Percentiles rank a stretch among this genome's conserved stretches.
These are phyloP conservation scores for Nomada flava DNA, from an alignment of 2,888 invertebrate genomes.

Conservation along the genomic window DNA sequence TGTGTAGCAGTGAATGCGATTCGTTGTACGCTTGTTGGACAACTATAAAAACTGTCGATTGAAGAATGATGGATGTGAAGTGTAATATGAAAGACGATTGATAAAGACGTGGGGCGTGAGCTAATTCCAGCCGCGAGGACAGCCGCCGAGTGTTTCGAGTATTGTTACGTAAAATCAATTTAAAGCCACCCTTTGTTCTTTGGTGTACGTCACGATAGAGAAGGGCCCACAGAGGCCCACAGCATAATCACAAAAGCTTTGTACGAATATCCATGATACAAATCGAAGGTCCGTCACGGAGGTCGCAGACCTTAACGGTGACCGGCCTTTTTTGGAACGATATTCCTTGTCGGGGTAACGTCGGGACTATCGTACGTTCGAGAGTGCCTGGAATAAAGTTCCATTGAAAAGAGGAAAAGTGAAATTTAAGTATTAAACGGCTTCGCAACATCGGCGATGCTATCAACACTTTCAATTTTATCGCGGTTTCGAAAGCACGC, in stretches of 20 bases:
- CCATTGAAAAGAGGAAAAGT: not conserved
- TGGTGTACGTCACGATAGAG: not conserved
- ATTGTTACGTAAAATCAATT: not conserved
- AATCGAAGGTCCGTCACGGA: slow-evolving; percentile 33
- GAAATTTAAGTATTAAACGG: not conserved
- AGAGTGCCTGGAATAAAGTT: not conserved
- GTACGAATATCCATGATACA: slow-evolving; percentile 25
- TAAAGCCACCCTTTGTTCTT: not conserved
- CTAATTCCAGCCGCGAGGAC: not conserved
- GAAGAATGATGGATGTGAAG: slow-evolving; percentile 5
- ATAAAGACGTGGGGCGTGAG: not conserved
- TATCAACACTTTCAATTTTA: not conserved
- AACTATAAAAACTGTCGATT: not conserved
- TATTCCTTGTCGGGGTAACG: slow-evolving; percentile 17
- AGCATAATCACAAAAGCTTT: not conserved
- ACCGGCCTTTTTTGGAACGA: slow-evolving; percentile 48
- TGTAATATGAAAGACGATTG: not conserved
- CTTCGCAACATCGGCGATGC: not conserved
- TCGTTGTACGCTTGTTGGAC: not conserved
- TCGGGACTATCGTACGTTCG: not conserved
- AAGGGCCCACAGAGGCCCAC: not conserved
- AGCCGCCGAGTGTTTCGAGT: not conserved
- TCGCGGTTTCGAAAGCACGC: not conserved
- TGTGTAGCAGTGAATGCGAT: not conserved
- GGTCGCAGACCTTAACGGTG: slow-evolving; percentile 64